Conservation (phyloP, 2,888 invertebrate genomes). For the Nymphalis c-album region DNA sequence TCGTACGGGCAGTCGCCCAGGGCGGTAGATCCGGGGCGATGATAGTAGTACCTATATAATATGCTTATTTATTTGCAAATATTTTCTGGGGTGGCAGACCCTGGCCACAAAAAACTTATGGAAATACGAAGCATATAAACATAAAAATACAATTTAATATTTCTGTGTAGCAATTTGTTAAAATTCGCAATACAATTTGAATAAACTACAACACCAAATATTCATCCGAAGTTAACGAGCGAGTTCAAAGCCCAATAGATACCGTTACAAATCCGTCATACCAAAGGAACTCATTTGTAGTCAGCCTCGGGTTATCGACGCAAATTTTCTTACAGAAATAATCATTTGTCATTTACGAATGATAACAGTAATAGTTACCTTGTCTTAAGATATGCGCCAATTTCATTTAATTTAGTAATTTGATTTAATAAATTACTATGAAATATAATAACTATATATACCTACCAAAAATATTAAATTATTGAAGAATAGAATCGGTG, state of each 20-base stretch:
- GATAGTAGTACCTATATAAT: no score
- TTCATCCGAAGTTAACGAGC: slow-evolving; percentile 12
- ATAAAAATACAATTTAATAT: neutral
- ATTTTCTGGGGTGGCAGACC: no score
- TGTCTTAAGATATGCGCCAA: neutral
- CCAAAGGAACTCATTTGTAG: slow-evolving; percentile 27
- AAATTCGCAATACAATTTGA: slow-evolving; percentile 6
- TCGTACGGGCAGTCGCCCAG: no score
- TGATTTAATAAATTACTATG: no score
- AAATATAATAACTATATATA: no score
- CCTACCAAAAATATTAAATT: no score
- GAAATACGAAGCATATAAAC: no score
- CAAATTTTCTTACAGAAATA: slow-evolving; percentile 24
- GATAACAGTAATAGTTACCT: neutral
- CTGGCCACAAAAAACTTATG: no score
- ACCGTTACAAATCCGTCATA: slow-evolving; percentile 38
- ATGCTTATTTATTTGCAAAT: no score
- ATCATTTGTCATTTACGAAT: slow-evolving; percentile 3
- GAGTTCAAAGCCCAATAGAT: slow-evolving; percentile 40
- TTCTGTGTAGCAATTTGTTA: neutral
- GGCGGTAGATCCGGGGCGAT: no score
- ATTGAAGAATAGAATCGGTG: no score
- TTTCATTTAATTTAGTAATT: no score
- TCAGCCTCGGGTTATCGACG: slow-evolving; percentile 33
- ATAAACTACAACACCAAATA: slow-evolving; percentile 7